Percentiles rank a stretch among this genome's conserved stretches.
phyloP scores from a whole-genome alignment of 1,140 invertebrate genomes.

The Manduca sexta region DNA sequence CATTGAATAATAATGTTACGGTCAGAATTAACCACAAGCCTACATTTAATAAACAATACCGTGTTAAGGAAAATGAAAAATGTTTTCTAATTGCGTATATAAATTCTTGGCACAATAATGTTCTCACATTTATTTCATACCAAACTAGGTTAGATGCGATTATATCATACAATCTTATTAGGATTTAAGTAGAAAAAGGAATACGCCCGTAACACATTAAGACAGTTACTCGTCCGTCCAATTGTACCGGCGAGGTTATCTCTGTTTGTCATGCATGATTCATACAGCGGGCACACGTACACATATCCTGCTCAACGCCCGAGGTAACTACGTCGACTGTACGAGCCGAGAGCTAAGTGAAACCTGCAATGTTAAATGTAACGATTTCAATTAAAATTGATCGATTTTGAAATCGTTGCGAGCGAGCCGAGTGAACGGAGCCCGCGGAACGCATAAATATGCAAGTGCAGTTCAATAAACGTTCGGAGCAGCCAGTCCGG shows the following conservation, averaged over 20 bases:
- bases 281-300: conserved; percentile 15
- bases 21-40: not conserved
- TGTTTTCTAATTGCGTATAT: too few relatives aligned
- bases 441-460: conserved; percentile 3
- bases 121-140: too few relatives aligned
- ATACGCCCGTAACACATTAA: not conserved
- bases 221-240: conserved; percentile 6
- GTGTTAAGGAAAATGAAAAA: not conserved
- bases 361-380: not conserved
- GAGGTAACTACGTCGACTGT: conserved; percentile 1
- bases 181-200: too few relatives aligned
- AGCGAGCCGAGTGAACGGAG: conserved; percentile 2
- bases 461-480: conserved; percentile 25
- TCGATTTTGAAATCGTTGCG: conserved; percentile 8
- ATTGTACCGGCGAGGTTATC: conserved; percentile 25
- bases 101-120: too few relatives aligned
- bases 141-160: too few relatives aligned
- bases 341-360: not conserved
- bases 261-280: conserved; percentile 47
- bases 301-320: conserved; percentile 2
- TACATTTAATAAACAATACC: not conserved
- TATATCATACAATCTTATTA: too few relatives aligned
- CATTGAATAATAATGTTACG: too few relatives aligned
- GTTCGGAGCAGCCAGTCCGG: conserved; percentile 15
- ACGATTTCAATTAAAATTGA: conserved; percentile 6